Conservation (phyloP, 2,888 invertebrate species). For the Trichopoda pennipes region DNA sequence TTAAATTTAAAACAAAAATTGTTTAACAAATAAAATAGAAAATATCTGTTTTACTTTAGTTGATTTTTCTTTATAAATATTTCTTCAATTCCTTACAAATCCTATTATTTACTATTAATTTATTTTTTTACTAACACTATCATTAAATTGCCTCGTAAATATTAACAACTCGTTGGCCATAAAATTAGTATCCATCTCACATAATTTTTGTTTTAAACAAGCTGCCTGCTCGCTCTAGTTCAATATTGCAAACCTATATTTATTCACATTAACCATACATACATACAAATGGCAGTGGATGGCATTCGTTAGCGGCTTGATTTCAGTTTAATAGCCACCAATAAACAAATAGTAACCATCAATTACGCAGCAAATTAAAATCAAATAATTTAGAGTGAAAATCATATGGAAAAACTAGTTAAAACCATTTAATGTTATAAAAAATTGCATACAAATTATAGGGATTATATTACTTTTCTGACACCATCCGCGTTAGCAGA, state of each 20-base stretch:
- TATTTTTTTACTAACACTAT: constrained; percentile 43
- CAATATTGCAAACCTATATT: constrained; percentile 23
- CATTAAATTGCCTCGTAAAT: constrained; percentile 62
- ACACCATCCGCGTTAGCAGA: constrained; percentile 29
- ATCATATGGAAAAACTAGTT: constrained; percentile 71
- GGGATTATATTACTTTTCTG: constrained; percentile 72
- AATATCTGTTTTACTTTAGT: background rate
- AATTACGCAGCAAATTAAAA: constrained; percentile 79
- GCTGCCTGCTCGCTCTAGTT: constrained; percentile 30
- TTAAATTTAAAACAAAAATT: too few species aligned
- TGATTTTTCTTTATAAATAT: constrained; percentile 9
- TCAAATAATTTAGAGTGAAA: constrained; percentile 78
- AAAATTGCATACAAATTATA: constrained; percentile 79
- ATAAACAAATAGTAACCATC: constrained; percentile 69
- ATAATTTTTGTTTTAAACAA: constrained; percentile 61
- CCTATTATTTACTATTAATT: constrained; percentile 29
- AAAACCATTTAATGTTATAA: constrained; percentile 72
- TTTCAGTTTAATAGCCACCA: constrained; percentile 63
- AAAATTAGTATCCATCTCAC: constrained; percentile 49
- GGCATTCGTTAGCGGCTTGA: constrained; percentile 6
- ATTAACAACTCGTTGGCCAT: constrained; percentile 66
- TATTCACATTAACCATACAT: background rate
- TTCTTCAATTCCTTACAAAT: constrained; percentile 20
- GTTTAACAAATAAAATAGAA: background rate
- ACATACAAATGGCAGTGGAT: background rate